Conservation (phyloP, 2,888 invertebrate species). For the Luffia ferchaultella region DNA sequence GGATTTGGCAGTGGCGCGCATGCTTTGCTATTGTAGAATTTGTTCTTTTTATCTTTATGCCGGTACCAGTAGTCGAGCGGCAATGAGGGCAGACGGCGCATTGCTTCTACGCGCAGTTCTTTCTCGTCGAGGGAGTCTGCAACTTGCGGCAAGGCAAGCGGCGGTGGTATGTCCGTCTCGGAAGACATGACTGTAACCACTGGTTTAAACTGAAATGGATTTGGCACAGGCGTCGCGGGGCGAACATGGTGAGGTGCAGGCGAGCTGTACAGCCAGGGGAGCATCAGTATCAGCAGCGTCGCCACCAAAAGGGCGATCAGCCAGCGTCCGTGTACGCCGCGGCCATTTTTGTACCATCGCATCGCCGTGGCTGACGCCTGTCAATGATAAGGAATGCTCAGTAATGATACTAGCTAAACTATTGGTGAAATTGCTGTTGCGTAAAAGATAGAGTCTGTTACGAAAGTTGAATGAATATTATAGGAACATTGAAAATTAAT, state of each 20-base stretch:
- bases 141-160: slow-evolving; percentile 35
- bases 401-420: too few relatives aligned
- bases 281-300: slow-evolving; percentile 32
- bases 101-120: slow-evolving; percentile 79
- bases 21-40: slow-evolving; percentile 70
- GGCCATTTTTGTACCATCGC: slow-evolving; percentile 43
- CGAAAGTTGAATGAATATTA: too few relatives aligned
- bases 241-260: slow-evolving; percentile 25
- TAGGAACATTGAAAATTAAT: too few relatives aligned
- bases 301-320: slow-evolving; percentile 37
- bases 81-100: slow-evolving; percentile 81
- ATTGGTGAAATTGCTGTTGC: too few relatives aligned
- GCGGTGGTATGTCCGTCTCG: slow-evolving; percentile 19
- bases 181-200: slow-evolving; percentile 17
- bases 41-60: slow-evolving; percentile 80
- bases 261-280: slow-evolving; percentile 25
- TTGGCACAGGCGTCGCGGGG: slow-evolving; percentile 9
- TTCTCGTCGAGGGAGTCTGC: slow-evolving; percentile 69
- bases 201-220: slow-evolving; percentile 32
- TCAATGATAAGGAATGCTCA: too few relatives aligned
- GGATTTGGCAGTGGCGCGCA: slow-evolving; percentile 89
- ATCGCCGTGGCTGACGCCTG: too few relatives aligned
- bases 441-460: too few relatives aligned
- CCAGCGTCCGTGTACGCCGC: slow-evolving; percentile 47
- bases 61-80: slow-evolving; percentile 88